Conservation (phyloP, 2,797 vertebrate species). For the Lepilemur ruficaudatus region DNA sequence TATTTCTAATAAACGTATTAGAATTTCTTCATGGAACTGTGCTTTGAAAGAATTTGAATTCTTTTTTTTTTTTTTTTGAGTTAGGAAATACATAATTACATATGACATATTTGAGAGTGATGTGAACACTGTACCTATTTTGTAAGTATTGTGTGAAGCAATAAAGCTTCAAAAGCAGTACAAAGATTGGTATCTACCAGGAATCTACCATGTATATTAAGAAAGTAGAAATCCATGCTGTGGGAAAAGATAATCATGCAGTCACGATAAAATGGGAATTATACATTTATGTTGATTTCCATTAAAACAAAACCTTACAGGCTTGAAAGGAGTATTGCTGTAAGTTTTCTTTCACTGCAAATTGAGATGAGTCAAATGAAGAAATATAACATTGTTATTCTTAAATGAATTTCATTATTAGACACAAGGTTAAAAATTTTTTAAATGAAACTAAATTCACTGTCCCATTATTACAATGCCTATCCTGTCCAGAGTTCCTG, state of each 20-base stretch:
- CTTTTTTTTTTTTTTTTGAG: neutral
- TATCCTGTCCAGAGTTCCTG: neutral
- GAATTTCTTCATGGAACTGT: neutral
- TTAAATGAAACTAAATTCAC: neutral
- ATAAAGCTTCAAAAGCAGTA: neutral
- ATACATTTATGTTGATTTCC: constrained; percentile 23
- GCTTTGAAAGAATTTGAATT: constrained; percentile 24
- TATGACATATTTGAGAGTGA: neutral
- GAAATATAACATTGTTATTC: constrained; percentile 8
- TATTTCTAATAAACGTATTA: constrained; percentile 13
- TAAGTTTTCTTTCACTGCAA: neutral
- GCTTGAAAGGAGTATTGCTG: constrained; percentile 27
- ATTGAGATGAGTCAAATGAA: neutral
- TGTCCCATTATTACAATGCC: neutral
- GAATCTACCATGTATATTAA: neutral
- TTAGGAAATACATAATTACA: constrained; percentile 34
- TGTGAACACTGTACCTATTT: neutral
- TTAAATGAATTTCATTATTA: constrained; percentile 46
- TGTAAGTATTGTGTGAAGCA: neutral
- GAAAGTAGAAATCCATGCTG: neutral
- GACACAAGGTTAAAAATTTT: neutral
- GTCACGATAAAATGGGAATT: constrained; percentile 10
- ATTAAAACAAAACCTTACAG: constrained; percentile 22
- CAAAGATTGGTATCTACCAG: neutral
- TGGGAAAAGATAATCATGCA: constrained; percentile 26